phyloP scores from a whole-genome alignment of 2,113 vertebrate genomes.

The Mionectes macconnelli region DNA sequence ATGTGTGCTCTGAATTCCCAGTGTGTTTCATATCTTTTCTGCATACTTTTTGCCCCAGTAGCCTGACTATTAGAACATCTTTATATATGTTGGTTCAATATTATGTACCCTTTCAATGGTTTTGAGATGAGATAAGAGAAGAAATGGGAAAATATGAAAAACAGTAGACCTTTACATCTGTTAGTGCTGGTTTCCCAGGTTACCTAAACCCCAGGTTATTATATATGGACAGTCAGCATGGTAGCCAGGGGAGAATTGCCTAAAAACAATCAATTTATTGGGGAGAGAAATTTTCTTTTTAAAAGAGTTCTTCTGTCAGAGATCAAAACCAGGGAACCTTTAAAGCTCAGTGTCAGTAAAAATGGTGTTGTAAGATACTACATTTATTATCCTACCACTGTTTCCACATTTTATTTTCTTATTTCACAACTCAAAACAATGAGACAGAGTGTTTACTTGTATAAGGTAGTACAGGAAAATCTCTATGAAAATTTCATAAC shows the following conservation, averaged over 20 bases:
- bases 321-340: neutral
- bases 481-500: neutral
- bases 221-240: neutral
- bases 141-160: neutral
- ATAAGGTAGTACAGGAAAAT: neutral
- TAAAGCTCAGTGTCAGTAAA: neutral
- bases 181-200: neutral
- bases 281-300: neutral
- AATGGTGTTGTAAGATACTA: neutral
- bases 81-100: neutral
- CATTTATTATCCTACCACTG: neutral
- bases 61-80: neutral
- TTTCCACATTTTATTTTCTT: neutral
- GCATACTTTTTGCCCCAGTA: neutral
- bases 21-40: neutral
- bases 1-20: neutral
- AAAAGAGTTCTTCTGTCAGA: neutral
- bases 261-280: neutral
- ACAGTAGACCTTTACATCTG: neutral
- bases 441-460: neutral
- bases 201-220: neutral
- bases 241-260: neutral
- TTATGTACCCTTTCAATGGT: neutral
- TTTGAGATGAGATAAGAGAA: neutral
- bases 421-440: neutral